Conservation (phyloP, 1,140 invertebrate species). For the Hyles euphorbiae region DNA sequence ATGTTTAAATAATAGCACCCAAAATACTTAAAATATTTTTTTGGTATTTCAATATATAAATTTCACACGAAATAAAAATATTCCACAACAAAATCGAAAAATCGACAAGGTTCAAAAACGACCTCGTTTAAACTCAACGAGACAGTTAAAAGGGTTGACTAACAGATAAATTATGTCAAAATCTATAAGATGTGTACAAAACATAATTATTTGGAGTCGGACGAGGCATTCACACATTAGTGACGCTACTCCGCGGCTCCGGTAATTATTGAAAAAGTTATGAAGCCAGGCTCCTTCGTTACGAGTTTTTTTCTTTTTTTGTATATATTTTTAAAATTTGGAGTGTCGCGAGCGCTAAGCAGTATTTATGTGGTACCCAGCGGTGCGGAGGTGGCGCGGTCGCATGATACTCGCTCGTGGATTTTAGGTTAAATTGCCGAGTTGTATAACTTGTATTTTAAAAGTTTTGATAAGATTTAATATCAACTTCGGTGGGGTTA, state of each 20-base stretch:
- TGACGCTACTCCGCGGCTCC: slow-evolving; percentile 61
- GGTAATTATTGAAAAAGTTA: slow-evolving; percentile 71
- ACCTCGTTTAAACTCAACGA: slow-evolving; percentile 25
- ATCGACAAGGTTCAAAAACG: too few species aligned
- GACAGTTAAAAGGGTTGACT: slow-evolving; percentile 47
- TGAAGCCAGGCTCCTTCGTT: slow-evolving; percentile 36
- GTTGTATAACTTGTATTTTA: slow-evolving; percentile 12
- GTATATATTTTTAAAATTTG: slow-evolving; percentile 55
- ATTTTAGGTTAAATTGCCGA: slow-evolving; percentile 13
- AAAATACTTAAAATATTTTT: too few species aligned
- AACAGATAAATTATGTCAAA: slow-evolving; percentile 63
- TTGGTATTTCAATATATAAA: too few species aligned
- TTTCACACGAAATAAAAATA: too few species aligned
- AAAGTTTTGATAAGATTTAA: background rate
- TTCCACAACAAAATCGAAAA: too few species aligned
- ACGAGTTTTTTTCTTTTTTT: slow-evolving; percentile 32
- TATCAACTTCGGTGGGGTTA: background rate
- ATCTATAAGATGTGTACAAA: slow-evolving; percentile 65
- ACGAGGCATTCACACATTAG: slow-evolving; percentile 68
- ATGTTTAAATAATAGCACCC: too few species aligned
- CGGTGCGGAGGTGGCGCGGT: slow-evolving; percentile 51
- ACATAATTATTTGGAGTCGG: slow-evolving; percentile 64
- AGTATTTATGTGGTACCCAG: slow-evolving; percentile 71
- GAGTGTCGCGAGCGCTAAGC: slow-evolving; percentile 62
- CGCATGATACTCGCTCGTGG: slow-evolving; percentile 23